Evolutionary conservation across 2,797 vertebrate species (phyloP).

Genomic region (Phataginus tetradactyla): DNA sequence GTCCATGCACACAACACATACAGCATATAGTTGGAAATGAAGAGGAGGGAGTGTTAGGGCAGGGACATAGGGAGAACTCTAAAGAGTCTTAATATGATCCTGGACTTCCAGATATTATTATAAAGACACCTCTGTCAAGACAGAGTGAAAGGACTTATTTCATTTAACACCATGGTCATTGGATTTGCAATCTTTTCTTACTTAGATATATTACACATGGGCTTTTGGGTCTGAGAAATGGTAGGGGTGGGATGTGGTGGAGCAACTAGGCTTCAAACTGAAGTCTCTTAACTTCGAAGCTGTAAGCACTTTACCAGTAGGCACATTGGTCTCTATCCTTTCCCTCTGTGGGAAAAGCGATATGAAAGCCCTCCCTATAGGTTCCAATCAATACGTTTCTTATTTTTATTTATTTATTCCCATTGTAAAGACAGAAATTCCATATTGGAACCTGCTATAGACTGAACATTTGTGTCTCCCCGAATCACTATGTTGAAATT

Average conservation of each 20-base stretch:
- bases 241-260: neutral
- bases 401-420: neutral
- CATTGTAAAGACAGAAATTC: neutral
- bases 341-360: neutral
- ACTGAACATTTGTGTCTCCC: neutral
- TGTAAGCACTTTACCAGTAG: neutral
- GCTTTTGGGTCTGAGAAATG: neutral
- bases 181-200: too few species aligned
- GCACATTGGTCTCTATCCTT: neutral
- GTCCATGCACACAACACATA: accelerated
- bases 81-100: neutral
- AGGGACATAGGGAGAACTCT: neutral
- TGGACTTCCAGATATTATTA: neutral
- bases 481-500: neutral
- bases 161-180: neutral
- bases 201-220: neutral
- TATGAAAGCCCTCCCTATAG: neutral
- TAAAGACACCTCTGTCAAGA: neutral
- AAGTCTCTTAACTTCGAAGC: neutral
- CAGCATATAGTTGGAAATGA: neutral
- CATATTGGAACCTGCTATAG: neutral
- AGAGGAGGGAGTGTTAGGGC: neutral
- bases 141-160: neutral
- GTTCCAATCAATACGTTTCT: neutral
- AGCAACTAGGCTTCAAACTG: neutral